Evolutionary conservation across 2,113 vertebrate genomes (phyloP).

Genomic region (Mobula hypostoma): DNA sequence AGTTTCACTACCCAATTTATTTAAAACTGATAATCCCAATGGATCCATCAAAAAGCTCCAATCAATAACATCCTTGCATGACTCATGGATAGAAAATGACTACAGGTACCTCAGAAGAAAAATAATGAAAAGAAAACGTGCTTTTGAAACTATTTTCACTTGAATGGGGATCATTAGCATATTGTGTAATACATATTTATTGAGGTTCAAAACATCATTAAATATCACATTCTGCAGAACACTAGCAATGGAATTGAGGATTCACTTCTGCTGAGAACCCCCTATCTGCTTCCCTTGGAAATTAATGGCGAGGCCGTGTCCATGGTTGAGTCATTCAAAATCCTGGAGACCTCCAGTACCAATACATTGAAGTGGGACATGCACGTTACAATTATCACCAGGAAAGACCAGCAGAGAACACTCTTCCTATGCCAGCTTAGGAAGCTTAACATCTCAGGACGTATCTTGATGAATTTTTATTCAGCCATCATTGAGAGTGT

Average conservation of each 20-base stretch:
- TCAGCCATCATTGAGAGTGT: no score
- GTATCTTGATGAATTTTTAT: no score
- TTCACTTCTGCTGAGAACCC: not conserved
- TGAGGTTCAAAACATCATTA: not conserved
- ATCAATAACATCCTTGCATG: not conserved
- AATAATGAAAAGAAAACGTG: not conserved
- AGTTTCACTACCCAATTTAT: not conserved
- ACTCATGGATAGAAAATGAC: no score
- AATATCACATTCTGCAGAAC: not conserved
- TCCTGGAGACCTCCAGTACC: no score
- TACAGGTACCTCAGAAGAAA: not conserved
- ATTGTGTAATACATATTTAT: not conserved
- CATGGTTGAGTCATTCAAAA: no score
- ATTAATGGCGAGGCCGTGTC: no score
- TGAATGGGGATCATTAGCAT: not conserved
- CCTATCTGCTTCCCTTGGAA: no score
- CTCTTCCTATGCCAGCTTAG: no score
- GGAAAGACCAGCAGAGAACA: no score
- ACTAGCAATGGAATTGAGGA: not conserved
- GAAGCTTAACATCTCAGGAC: no score
- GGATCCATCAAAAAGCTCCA: not conserved
- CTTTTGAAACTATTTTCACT: slow-evolving; percentile 40
- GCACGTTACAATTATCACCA: not conserved
- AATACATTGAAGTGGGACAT: no score
- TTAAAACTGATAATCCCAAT: not conserved